A percentile compares a stretch with the other conserved stretches of the same genome.
Conservation (phyloP, 2,888 invertebrate species). For the Timema podura region DNA sequence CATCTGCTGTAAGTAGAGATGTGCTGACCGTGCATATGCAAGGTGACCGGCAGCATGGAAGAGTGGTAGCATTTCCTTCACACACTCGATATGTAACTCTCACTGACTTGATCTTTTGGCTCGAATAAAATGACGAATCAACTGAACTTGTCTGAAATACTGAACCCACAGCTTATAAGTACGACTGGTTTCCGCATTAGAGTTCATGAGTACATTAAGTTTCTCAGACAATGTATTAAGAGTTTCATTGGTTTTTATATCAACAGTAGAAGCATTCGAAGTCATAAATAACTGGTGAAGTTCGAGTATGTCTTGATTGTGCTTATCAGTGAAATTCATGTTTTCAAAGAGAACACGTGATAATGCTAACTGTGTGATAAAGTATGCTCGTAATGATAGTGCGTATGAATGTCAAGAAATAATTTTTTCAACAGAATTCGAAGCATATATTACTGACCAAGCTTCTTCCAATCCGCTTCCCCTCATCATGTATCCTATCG, state of each 20-base stretch:
- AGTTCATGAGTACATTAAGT: constrained; percentile 1
- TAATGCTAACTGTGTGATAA: background rate
- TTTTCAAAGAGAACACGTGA: background rate
- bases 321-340: background rate
- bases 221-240: background rate
- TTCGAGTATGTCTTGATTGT: background rate
- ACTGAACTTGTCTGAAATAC: constrained; percentile 2
- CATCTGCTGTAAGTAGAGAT: constrained; percentile 1
- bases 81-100: background rate
- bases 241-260: constrained; percentile 4
- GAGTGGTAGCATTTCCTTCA: constrained; percentile 3
- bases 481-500: no score
- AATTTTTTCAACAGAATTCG: background rate
- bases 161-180: background rate
- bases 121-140: constrained; percentile 6
- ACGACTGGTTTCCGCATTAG: background rate
- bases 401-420: background rate
- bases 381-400: background rate
- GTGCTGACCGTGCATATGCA: background rate
- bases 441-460: constrained; percentile 4
- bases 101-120: background rate
- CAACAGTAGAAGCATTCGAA: background rate
- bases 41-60: constrained; percentile 8
- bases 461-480: background rate
- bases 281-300: background rate